These are phyloP conservation scores for Gambusia yucatana DNA, from an alignment of 2,797 vertebrate species.

Conservation along the genomic window DNA sequence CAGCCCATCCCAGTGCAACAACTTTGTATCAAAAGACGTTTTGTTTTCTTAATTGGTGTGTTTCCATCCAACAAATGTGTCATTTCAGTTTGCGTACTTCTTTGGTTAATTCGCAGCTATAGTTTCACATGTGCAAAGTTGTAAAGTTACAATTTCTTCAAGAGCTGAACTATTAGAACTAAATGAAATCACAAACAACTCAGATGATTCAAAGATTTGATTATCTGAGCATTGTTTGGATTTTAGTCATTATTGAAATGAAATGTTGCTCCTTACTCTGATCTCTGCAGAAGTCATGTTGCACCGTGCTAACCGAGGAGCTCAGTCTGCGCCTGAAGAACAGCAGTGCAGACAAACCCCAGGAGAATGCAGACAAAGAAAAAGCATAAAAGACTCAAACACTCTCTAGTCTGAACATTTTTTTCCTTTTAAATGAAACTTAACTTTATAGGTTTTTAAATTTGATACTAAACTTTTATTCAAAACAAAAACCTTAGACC, in stretches of 20 bases:
- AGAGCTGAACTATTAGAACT: neutral
- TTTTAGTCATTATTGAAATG: neutral
- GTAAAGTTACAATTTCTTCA: neutral
- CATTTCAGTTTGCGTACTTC: no score
- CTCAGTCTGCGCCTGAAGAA: constrained; percentile 84
- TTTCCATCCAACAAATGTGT: no score
- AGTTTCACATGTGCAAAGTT: neutral
- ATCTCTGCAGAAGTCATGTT: constrained; percentile 85
- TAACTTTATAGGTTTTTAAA: constrained; percentile 17
- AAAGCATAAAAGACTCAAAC: constrained; percentile 60
- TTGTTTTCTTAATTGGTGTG: no score
- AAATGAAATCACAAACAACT: neutral
- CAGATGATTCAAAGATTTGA: neutral
- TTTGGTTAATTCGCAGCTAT: no score
- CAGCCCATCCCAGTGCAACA: no score
- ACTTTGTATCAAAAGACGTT: no score
- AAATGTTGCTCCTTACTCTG: neutral
- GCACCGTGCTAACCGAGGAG: constrained; percentile 86
- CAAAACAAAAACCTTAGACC: neutral
- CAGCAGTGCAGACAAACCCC: constrained; percentile 64
- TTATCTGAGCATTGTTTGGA: constrained; percentile 1
- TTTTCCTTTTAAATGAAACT: constrained; percentile 2
- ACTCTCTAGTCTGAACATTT: constrained; percentile 1
- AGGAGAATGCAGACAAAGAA: constrained; percentile 81
- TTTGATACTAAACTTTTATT: constrained; percentile 3